Conservation (phyloP, 1,140 invertebrate genomes). For the Philaenus spumarius region DNA sequence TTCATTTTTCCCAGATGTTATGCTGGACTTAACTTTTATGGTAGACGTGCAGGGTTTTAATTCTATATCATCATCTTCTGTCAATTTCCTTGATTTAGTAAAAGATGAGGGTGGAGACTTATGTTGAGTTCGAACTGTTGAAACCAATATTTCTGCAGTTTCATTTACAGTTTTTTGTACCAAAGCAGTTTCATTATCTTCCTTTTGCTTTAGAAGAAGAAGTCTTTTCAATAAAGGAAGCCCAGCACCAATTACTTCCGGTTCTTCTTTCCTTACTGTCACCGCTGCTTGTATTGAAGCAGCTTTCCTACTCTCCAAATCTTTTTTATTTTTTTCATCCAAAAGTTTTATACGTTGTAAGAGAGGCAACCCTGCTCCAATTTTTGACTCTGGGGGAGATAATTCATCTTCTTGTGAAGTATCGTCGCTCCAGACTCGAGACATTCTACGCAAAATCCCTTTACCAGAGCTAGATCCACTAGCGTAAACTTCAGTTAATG, state of each 20-base stretch:
- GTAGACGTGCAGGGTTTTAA: background rate
- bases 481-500: slow-evolving; percentile 42
- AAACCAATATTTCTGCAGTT: slow-evolving; percentile 22
- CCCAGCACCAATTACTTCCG: slow-evolving; percentile 58
- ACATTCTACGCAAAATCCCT: slow-evolving; percentile 58
- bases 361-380: slow-evolving; percentile 62
- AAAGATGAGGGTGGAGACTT: slow-evolving; percentile 9
- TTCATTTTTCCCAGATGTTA: background rate
- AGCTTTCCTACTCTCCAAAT: no score
- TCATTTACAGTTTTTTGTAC: slow-evolving; percentile 30
- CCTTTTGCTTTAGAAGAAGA: slow-evolving; percentile 69
- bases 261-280: slow-evolving; percentile 35
- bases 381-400: slow-evolving; percentile 47
- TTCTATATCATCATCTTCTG: slow-evolving; percentile 4
- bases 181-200: slow-evolving; percentile 51
- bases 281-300: background rate
- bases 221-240: slow-evolving; percentile 72
- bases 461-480: slow-evolving; percentile 37
- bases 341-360: slow-evolving; percentile 60
- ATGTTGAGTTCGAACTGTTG: slow-evolving; percentile 25
- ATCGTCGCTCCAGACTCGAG: slow-evolving; percentile 58
- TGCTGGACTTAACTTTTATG: background rate
- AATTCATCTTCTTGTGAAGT: slow-evolving; percentile 45
- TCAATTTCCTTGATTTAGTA: background rate
- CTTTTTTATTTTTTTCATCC: slow-evolving; percentile 75